Base-by-base conservation (phyloP, 2,888 invertebrate genomes). In the Nomada hirtipes region DNA sequence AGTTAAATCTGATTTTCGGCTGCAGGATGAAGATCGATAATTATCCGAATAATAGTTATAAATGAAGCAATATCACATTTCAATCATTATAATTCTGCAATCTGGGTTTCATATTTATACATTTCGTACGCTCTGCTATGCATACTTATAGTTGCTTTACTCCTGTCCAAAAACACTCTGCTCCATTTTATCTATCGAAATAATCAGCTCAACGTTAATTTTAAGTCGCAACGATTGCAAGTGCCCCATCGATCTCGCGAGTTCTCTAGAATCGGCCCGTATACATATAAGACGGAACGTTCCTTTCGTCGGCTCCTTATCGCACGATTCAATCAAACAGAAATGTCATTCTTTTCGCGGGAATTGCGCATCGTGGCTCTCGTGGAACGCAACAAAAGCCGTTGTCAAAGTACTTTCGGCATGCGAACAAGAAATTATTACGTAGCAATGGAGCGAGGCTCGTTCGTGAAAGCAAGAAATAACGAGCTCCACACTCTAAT, bases 401-500 rank as follows among this genome's bases (percentile, higher is more conserved):
- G 64, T 47, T 65, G 71, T 68, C 79, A 61, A 67, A 67, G 79
- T 79, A 29, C 26, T 65, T 29, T 65, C 70, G 70, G 42, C 81
- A 57, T 60, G 68, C 65, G 60, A 75, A 61, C 60, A 26, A 63
- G 70, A 29, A 80, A 81, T 67, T 67, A 63, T 44, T 60, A 53
- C 64, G 47, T 47, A 2, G 63, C 57, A 15, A 26, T 42, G 26
- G 57, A 55, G 29, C 71, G 44, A 26, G 42, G 65, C 63, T 75
- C 64, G 61, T 26, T 61, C 67, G 69, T 52, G 68, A 29, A 52
- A 67, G 42, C 55, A 71, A 80, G 75, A 72, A 83, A 75, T 83
- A 82, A 83, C 74, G 73, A 83, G 76, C 52, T 64, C 65, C 83
- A 63, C 71, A 61, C 69, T 83, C 65, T 83, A 84, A 83, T 83